Conservation (phyloP, 2,888 invertebrate species). For the Andrena chrysosceles region DNA sequence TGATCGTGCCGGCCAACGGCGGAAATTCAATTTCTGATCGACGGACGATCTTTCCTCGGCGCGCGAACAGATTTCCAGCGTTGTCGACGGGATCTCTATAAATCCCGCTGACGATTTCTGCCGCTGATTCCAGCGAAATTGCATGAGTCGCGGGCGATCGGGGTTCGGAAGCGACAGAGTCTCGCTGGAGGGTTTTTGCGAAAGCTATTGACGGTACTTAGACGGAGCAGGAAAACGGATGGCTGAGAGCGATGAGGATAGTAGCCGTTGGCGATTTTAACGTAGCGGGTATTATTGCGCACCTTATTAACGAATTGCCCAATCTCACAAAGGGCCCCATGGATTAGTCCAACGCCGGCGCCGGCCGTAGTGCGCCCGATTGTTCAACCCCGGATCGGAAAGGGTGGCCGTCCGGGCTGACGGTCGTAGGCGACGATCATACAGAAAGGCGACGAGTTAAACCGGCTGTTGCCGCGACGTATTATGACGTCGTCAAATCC, state of each 20-base stretch:
- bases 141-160: background rate
- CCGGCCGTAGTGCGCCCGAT: constrained; percentile 26
- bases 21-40: constrained; percentile 42
- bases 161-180: background rate
- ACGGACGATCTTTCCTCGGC: constrained; percentile 37
- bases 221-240: background rate
- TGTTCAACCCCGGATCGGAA: constrained; percentile 53
- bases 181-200: constrained; percentile 10
- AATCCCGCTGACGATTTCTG: constrained; percentile 21
- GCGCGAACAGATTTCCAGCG: constrained; percentile 43
- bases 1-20: constrained; percentile 13
- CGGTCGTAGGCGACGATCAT: constrained; percentile 22
- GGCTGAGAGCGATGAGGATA: constrained; percentile 12
- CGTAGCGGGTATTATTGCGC: constrained; percentile 60
- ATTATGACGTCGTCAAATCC: constrained; percentile 78
- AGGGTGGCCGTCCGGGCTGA: constrained; percentile 14
- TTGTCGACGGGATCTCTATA: background rate
- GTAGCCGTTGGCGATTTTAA: constrained; percentile 61
- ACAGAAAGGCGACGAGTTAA: constrained; percentile 57
- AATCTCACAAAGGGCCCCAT: constrained; percentile 77
- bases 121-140: constrained; percentile 38
- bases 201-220: constrained; percentile 42
- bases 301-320: constrained; percentile 79
- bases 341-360: constrained; percentile 39
- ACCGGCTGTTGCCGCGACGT: constrained; percentile 65